Base-by-base conservation (phyloP, 2,888 invertebrate species). In the Agrochola lychnidis region DNA sequence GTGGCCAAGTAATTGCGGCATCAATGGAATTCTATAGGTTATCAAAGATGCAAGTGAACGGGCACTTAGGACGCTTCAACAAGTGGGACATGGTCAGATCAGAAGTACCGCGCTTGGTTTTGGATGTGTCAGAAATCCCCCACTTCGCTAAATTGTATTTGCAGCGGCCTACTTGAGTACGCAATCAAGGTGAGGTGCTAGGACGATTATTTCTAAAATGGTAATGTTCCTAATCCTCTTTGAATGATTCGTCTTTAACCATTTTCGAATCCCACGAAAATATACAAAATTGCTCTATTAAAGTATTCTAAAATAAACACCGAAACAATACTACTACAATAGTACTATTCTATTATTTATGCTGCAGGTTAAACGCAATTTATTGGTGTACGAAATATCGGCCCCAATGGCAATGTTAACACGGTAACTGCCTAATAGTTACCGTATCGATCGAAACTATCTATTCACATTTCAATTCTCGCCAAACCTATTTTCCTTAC, bases 371-470 rank as follows among this genome's bases (percentile, higher is more conserved):
- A 62, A 48, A 64, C 16, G 5, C 19, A 62, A 62, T 75, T 71
- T 64, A 84, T 69, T 59, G 36, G 30, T 66, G 40, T 40, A 42
- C 56, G 53, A 70, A 14, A 74, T 74, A 82, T 77, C 4, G 62
- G 62, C 45, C 80, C 42, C 73, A 62, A 42, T 56, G 72, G 76
- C 63, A 73, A 78, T 73, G 63, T 78, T 63, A 79, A 45, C 59
- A n/a, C 25, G 14, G 25, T 66, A 76, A 74, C 59, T 53, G 7
- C 59, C 62, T 36, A 62, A 22, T 57, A 57, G 64, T 40, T 62
- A 53, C 51, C 22, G 53, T 73, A 76, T 77, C 61, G 67, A 76
- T 57, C 66, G 10, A 61, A 36, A 53, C 12, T 70, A 63, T 40
- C 14, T 72, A 64, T 56, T 78, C 16, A 61, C 71, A 70, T 84